These are phyloP conservation scores for Ciconia stormi DNA, from an alignment of 2,113 vertebrate genomes.

Conservation along the genomic window DNA sequence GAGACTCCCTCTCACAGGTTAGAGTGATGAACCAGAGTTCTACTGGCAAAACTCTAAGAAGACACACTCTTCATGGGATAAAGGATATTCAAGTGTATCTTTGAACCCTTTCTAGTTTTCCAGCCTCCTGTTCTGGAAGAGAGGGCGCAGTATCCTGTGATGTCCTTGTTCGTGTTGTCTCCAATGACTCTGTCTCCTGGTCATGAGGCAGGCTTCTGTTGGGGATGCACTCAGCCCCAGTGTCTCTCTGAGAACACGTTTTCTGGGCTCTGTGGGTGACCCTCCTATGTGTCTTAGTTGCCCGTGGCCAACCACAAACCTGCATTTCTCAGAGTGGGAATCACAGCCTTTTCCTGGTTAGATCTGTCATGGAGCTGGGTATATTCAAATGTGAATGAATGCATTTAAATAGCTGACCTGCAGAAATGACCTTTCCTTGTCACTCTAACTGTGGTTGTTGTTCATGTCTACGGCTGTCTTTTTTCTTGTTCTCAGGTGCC, in stretches of 20 bases:
- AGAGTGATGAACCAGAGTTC: neutral
- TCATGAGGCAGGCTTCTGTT: neutral
- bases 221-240: neutral
- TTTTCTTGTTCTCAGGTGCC: neutral
- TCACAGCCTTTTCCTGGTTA: neutral
- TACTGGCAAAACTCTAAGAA: neutral
- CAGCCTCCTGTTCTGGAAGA: neutral
- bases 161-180: neutral
- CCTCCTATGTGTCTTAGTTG: neutral
- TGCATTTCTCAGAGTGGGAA: neutral
- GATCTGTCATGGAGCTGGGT: neutral
- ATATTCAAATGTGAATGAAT: neutral
- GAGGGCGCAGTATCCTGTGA: neutral
- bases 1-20: neutral
- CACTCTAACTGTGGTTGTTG: neutral
- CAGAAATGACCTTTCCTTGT: neutral
- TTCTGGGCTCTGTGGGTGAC: neutral
- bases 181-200: neutral
- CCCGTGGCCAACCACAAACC: neutral
- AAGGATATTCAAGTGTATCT: neutral
- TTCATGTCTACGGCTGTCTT: fast-evolving
- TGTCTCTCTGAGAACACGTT: neutral
- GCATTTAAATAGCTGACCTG: neutral
- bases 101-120: neutral
- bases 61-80: neutral